Percentiles rank a stretch among this genome's conserved stretches.
phyloP scores from a whole-genome alignment of 2,888 invertebrate genomes.

The Lacanobia wlatinum region DNA sequence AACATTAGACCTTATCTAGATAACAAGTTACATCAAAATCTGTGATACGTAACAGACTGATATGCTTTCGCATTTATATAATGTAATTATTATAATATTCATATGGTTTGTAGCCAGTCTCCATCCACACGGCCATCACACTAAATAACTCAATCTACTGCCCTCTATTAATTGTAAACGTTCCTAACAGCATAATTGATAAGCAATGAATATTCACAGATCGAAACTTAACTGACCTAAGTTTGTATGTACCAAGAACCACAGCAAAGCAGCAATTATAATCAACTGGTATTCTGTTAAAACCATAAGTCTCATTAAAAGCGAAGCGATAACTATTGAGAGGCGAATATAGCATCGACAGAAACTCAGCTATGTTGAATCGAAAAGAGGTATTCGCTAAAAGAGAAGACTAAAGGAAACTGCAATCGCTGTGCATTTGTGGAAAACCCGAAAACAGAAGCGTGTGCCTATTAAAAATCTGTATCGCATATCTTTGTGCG shows the following conservation, averaged over 20 bases:
- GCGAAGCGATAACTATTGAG: slow-evolving; percentile 6
- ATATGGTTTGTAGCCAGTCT: not conserved
- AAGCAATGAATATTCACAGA: slow-evolving; percentile 32
- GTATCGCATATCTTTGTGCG: not conserved
- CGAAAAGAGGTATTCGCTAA: not conserved
- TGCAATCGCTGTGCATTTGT: not conserved
- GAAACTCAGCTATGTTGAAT: not conserved
- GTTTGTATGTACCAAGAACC: not conserved
- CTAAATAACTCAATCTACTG: not conserved
- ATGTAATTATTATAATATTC: not conserved
- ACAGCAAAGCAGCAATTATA: slow-evolving; percentile 19
- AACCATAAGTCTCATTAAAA: slow-evolving; percentile 1
- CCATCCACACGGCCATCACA: too few relatives aligned
- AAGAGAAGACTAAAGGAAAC: not conserved
- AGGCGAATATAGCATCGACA: not conserved
- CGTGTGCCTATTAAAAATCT: not conserved
- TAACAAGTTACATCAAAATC: not conserved
- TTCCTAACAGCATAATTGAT: slow-evolving; percentile 1
- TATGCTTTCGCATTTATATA: not conserved
- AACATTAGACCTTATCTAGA: not conserved
- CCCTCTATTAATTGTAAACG: not conserved
- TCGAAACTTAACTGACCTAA: slow-evolving; percentile 13
- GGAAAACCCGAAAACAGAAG: not conserved
- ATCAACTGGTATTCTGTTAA: slow-evolving; percentile 18
- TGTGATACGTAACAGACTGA: not conserved